phyloP scores from a whole-genome alignment of 1,140 invertebrate species.

The Harpegnathos saltator region DNA sequence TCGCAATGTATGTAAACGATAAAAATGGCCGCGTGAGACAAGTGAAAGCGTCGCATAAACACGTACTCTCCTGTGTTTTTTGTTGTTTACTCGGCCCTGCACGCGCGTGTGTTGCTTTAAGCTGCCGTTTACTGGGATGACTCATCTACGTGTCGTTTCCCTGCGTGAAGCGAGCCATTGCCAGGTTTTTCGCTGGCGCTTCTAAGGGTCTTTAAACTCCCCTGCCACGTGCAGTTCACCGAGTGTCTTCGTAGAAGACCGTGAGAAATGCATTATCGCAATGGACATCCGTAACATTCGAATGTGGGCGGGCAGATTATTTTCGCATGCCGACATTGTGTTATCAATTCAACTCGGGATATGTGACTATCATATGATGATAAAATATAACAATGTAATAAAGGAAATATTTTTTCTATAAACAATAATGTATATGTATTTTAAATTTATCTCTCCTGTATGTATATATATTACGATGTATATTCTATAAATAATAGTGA shows the following conservation, averaged over 20 bases:
- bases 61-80: slow-evolving; percentile 21
- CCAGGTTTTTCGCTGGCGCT: slow-evolving; percentile 54
- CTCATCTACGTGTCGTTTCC: slow-evolving; percentile 71
- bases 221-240: slow-evolving; percentile 63
- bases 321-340: slow-evolving; percentile 5
- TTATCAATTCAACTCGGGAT: slow-evolving; percentile 6
- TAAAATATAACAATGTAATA: too few relatives aligned
- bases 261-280: slow-evolving; percentile 62
- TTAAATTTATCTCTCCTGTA: too few relatives aligned
- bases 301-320: slow-evolving; percentile 15
- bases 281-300: slow-evolving; percentile 51
- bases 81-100: slow-evolving; percentile 24
- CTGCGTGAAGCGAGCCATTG: slow-evolving; percentile 36
- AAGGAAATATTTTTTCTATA: background rate
- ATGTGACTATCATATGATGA: background rate
- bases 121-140: slow-evolving; percentile 75
- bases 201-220: slow-evolving; percentile 78
- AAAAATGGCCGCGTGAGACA: background rate
- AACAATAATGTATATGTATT: slow-evolving; percentile 5
- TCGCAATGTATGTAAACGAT: background rate
- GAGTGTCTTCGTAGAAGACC: slow-evolving; percentile 52
- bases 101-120: slow-evolving; percentile 54
- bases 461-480: too few relatives aligned
- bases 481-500: too few relatives aligned
- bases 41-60: background rate